These are phyloP conservation scores for Lycocerus yunnanus DNA, from an alignment of 2,888 invertebrate genomes.

Conservation along the genomic window DNA sequence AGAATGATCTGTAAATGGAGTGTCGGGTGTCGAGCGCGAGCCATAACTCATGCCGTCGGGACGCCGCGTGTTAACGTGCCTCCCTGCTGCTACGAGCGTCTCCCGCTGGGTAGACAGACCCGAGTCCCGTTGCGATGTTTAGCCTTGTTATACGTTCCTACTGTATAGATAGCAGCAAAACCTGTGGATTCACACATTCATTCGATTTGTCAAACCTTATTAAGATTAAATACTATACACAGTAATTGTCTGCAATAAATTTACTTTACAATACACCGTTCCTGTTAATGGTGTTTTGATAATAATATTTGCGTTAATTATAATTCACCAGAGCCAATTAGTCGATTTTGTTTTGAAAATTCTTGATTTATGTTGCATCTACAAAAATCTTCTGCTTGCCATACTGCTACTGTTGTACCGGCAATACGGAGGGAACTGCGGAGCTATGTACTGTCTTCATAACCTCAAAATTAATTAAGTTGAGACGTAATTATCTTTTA, in stretches of 20 bases:
- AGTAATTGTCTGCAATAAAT: slow-evolving; percentile 23
- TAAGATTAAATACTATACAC: slow-evolving; percentile 24
- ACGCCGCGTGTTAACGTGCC: slow-evolving; percentile 49
- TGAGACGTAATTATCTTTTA: not conserved
- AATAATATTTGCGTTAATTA: not conserved
- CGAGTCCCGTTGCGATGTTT: slow-evolving; percentile 48
- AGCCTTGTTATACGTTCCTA: slow-evolving; percentile 41
- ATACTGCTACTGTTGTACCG: not conserved
- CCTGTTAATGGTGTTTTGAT: not conserved
- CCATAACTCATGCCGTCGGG: slow-evolving; percentile 60
- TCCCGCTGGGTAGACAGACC: slow-evolving; percentile 48
- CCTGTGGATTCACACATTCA: slow-evolving; percentile 41
- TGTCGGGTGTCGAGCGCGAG: slow-evolving; percentile 57
- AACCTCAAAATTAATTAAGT: not conserved
- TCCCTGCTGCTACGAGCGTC: slow-evolving; percentile 47
- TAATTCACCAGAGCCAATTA: not conserved
- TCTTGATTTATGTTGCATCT: not conserved
- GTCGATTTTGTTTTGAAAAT: not conserved
- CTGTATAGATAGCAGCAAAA: slow-evolving; percentile 31
- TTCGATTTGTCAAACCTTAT: slow-evolving; percentile 32
- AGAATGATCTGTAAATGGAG: slow-evolving; percentile 66
- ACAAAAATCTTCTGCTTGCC: not conserved
- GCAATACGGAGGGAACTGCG: not conserved
- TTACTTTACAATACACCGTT: not conserved
- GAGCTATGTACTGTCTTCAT: not conserved